Percentiles rank a stretch among this genome's conserved stretches.
phyloP scores from a whole-genome alignment of 2,888 invertebrate genomes.

The Parnassius orleans region DNA sequence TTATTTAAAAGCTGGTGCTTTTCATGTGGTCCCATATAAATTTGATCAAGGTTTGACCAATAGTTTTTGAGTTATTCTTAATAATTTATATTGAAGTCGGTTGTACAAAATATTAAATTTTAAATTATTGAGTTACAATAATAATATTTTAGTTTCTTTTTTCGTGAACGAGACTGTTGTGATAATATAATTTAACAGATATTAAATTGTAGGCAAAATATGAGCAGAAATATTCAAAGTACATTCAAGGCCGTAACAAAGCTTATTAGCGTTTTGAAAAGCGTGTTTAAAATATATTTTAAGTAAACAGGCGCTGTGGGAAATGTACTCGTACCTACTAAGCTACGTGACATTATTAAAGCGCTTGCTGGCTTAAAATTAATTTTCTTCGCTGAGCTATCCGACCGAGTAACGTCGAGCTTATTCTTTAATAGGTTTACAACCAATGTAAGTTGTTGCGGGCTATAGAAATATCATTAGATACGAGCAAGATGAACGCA shows the following conservation, averaged over 20 bases:
- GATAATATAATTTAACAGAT: too few relatives aligned
- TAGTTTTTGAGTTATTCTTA: too few relatives aligned
- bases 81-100: too few relatives aligned
- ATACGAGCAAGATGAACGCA: slow-evolving; percentile 8
- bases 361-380: slow-evolving; percentile 17
- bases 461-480: slow-evolving; percentile 25
- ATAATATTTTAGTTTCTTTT: too few relatives aligned
- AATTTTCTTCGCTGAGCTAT: slow-evolving; percentile 11
- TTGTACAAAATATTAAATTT: too few relatives aligned
- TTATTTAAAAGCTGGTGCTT: too few relatives aligned
- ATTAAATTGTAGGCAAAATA: too few relatives aligned
- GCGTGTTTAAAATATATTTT: slow-evolving; percentile 12
- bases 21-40: too few relatives aligned
- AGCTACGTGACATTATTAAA: slow-evolving; percentile 17
- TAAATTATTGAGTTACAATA: too few relatives aligned
- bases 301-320: slow-evolving; percentile 10
- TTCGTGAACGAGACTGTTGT: too few relatives aligned
- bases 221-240: neutral
- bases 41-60: too few relatives aligned
- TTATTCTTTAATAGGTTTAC: slow-evolving; percentile 22
- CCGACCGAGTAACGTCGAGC: neutral
- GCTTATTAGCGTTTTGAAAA: neutral
- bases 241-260: neutral
- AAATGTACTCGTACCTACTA: slow-evolving; percentile 8
- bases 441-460: slow-evolving; percentile 13